Evolutionary conservation across 2,797 vertebrate genomes (phyloP).

Genomic region (Eospalax fontanierii): DNA sequence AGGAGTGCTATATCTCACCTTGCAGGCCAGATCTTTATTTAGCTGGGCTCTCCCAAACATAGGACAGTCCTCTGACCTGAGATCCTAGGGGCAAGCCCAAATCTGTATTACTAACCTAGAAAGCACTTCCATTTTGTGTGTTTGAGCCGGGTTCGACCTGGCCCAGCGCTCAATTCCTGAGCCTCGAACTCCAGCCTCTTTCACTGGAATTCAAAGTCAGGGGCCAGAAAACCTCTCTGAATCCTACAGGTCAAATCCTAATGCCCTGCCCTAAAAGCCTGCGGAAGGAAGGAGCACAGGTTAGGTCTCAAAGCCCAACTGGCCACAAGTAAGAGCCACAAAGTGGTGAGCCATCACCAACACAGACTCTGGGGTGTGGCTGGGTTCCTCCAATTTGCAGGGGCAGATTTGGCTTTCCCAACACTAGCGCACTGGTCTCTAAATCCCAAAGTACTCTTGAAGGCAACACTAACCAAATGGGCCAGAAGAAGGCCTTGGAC

Average conservation of each 20-base stretch:
- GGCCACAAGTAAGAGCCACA: background rate
- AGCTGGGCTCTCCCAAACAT: background rate
- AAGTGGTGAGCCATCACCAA: background rate
- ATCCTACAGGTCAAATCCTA: slow-evolving; percentile 48
- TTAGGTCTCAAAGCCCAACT: slow-evolving; percentile 56
- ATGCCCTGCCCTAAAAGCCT: slow-evolving; percentile 60
- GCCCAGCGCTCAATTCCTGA: slow-evolving; percentile 26
- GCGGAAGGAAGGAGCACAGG: background rate
- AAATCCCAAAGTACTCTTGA: slow-evolving; percentile 4
- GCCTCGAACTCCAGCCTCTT: background rate
- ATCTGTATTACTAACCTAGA: background rate
- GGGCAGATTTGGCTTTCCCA: slow-evolving; percentile 73
- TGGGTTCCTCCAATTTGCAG: slow-evolving; percentile 62
- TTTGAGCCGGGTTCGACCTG: background rate
- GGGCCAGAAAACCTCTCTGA: background rate
- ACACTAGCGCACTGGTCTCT: background rate
- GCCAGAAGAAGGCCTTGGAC: slow-evolving; percentile 50
- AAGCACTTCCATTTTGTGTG: background rate
- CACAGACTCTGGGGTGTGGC: background rate
- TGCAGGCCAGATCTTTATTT: background rate
- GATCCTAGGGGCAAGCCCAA: background rate
- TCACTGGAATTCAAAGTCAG: slow-evolving; percentile 57
- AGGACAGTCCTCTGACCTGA: background rate
- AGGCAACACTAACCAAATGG: background rate
- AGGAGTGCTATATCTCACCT: background rate